A percentile compares a stretch with the other conserved stretches of the same genome.
Conservation (phyloP, 2,797 vertebrate genomes). For the Phalloptychus januarius region DNA sequence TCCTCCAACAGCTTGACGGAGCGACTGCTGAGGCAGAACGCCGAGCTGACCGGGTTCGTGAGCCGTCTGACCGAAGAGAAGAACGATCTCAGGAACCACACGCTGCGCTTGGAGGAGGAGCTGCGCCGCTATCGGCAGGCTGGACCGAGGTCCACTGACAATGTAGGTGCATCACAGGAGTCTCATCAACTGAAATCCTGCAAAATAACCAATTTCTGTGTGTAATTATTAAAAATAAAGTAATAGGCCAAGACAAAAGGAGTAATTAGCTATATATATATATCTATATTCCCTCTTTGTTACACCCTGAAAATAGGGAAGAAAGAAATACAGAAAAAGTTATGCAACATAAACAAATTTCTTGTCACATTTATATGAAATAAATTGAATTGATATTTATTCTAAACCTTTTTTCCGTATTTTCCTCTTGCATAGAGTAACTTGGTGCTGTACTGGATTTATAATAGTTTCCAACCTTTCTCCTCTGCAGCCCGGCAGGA, state of each 20-base stretch:
- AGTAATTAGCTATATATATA: neutral
- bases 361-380: no score
- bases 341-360: no score
- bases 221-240: neutral
- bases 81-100: conserved; percentile 90
- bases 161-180: conserved; percentile 54
- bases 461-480: no score
- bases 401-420: no score
- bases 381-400: no score
- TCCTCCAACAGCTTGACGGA: conserved; percentile 86
- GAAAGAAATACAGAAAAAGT: no score
- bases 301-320: no score
- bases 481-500: conserved; percentile 64
- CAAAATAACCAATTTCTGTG: neutral
- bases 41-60: conserved; percentile 93
- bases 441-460: no score
- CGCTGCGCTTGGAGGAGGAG: conserved; percentile 89
- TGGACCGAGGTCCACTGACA: conserved; percentile 62
- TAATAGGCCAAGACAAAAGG: neutral
- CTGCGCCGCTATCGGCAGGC: conserved; percentile 80
- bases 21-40: conserved; percentile 92
- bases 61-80: conserved; percentile 94
- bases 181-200: neutral
- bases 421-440: no score
- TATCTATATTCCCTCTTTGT: no score